Percentiles rank a stretch among this genome's conserved stretches.
Evolutionary conservation across 2,797 vertebrate species (phyloP).

Genomic region (Podargus strigoides): DNA sequence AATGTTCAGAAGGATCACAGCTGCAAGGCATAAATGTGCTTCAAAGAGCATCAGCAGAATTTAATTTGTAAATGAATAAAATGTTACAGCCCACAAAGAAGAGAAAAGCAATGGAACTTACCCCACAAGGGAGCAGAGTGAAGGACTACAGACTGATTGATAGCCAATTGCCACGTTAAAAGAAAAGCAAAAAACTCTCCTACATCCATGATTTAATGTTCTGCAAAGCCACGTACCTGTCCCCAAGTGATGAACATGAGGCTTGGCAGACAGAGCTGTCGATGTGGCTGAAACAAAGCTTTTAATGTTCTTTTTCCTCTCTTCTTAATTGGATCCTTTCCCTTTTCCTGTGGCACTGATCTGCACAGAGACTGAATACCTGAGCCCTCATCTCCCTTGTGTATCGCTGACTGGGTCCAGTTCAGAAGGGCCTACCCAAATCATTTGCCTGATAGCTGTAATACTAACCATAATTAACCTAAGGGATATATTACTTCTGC

Average conservation of each 20-base stretch:
- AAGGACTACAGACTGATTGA: background rate
- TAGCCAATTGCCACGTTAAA: rapidly evolving
- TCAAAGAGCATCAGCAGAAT: background rate
- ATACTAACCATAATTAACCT: background rate
- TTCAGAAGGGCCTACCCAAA: background rate
- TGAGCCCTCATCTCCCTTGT: background rate
- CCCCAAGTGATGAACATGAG: background rate
- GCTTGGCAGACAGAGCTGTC: background rate
- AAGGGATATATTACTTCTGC: background rate
- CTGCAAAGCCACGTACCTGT: background rate
- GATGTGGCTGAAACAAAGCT: background rate
- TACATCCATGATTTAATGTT: background rate
- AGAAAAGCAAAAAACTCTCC: background rate
- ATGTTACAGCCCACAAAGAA: background rate
- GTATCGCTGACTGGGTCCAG: rapidly evolving
- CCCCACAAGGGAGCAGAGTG: background rate
- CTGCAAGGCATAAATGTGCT: background rate
- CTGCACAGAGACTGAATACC: background rate
- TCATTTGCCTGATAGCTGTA: background rate
- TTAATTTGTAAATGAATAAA: background rate
- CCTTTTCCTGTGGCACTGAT: background rate
- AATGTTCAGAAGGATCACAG: background rate
- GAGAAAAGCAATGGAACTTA: background rate
- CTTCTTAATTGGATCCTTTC: background rate
- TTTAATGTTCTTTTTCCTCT: background rate